Evolutionary conservation across 2,797 vertebrate genomes (phyloP), one percentile per base, ranked within the genome.

Genomic region (Todus mexicanus): DNA sequence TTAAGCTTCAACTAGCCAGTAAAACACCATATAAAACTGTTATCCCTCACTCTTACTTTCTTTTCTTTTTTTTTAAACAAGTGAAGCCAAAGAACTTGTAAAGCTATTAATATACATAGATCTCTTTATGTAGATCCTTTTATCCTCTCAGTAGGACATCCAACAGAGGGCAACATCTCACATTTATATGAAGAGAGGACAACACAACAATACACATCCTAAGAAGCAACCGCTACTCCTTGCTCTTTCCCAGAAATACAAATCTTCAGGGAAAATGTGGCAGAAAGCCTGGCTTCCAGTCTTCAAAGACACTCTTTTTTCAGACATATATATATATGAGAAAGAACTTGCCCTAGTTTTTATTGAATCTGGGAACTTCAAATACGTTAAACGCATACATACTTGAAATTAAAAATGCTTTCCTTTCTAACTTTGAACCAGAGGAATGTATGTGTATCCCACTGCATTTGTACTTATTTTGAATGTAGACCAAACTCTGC

Each of bases 71-170:
- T 19, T 38, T 20, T 8, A 20, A 65, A 47, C 11, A 45, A 22
- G 60, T 66, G 22, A 12, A 92, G 50, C 75, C 75, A 89, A 79
- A 83, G 57, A 85, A 92, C 57, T 71, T 93, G 71, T 79, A 85
- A 93, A 95, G 57, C 45, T 38, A 74, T 82, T 85, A 92, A 77
- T 83, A 89, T 92, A 77, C 66, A 92, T 51, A 66, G 66, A 47
- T 75, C 9, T 94, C 54, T 89, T 93, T 84, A 80, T 94, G 85
- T 40, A 53, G 38, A 86, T 84, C 63, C 66, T 87, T 92, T 92
- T 88, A 78, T 94, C 63, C 59, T 93, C 91, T 90, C 84, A 59
- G 89, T 80, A 70, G 73, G 89, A 88, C 48, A 70, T 64, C 79
- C 73, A 89, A 83, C 38, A 88, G 91, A 92, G 70, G 57, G 56